phyloP scores from a whole-genome alignment of 2,113 vertebrate species.

The Eleginops maclovinus region DNA sequence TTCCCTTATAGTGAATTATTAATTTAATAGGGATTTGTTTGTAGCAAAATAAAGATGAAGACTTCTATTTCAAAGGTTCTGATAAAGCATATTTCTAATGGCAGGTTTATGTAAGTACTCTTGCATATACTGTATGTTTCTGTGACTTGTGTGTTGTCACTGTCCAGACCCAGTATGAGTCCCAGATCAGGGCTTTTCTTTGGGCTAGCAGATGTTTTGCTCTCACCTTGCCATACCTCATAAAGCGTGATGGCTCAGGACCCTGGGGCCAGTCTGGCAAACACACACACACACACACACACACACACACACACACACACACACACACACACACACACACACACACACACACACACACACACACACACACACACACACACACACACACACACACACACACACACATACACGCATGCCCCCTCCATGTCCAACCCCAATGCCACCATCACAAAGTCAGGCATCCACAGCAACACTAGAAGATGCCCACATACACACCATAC shows the following conservation, averaged over 20 bases:
- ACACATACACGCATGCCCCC: constrained; percentile 2
- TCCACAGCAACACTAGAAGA: constrained; percentile 3
- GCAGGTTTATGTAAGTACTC: constrained; percentile 16
- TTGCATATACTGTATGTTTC: constrained; percentile 2
- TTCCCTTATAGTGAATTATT: too few species aligned
- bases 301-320: constrained; percentile 15
- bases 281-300: constrained; percentile 44
- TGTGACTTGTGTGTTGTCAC: constrained; percentile 4
- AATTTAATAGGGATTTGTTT: background rate
- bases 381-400: too few species aligned
- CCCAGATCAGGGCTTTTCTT: constrained; percentile 72
- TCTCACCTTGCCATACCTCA: constrained; percentile 84
- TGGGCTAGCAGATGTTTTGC: constrained; percentile 81
- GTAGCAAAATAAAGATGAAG: constrained; percentile 5
- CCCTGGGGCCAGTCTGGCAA: constrained; percentile 61
- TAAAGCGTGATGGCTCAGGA: constrained; percentile 81
- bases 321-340: constrained; percentile 34
- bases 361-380: background rate
- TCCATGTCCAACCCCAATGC: background rate
- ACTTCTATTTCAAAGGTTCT: constrained; percentile 12
- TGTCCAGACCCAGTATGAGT: constrained; percentile 55
- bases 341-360: constrained; percentile 15
- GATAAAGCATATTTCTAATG: constrained; percentile 2
- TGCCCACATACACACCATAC: constrained; percentile 1
- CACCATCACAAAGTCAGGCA: constrained; percentile 26